phyloP scores from a whole-genome alignment of 2,113 vertebrate species.

The Nicator chloris region DNA sequence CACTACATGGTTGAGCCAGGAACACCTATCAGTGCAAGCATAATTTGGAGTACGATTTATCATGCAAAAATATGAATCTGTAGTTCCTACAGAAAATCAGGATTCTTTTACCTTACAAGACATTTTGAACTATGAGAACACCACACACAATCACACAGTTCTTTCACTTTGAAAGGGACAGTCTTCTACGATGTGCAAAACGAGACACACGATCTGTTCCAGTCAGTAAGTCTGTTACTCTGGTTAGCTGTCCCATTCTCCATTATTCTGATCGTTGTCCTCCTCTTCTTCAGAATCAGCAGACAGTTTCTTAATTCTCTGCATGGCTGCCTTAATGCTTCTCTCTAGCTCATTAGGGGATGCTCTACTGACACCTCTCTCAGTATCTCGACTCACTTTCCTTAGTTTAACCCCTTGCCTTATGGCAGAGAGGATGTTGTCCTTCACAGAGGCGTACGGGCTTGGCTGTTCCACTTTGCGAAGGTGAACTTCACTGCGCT shows the following conservation, averaged over 20 bases:
- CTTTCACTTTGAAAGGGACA: not conserved
- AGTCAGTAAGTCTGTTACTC: not conserved
- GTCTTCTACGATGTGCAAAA: not conserved
- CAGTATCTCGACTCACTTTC: slow-evolving; percentile 71
- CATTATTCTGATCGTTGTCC: slow-evolving; percentile 55
- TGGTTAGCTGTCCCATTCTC: slow-evolving; percentile 76
- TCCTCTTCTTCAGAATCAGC: slow-evolving; percentile 87
- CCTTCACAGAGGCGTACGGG: slow-evolving; percentile 48
- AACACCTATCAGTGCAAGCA: not conserved
- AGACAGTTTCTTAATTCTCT: slow-evolving; percentile 92
- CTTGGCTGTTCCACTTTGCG: slow-evolving; percentile 53
- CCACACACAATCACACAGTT: not conserved
- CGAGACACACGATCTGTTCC: not conserved
- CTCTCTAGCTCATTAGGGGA: slow-evolving; percentile 80
- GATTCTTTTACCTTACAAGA: not conserved
- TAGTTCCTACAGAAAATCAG: not conserved
- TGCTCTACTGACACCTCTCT: not conserved
- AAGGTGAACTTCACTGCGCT: slow-evolving; percentile 75
- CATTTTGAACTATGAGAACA: not conserved
- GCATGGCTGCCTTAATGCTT: slow-evolving; percentile 91
- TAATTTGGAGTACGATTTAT: not conserved
- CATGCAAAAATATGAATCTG: not conserved
- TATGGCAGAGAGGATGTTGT: slow-evolving; percentile 85
- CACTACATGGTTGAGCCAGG: not conserved
- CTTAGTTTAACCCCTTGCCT: slow-evolving; percentile 87